Conservation (phyloP, 1,140 invertebrate genomes). For the Megathymus violae region DNA sequence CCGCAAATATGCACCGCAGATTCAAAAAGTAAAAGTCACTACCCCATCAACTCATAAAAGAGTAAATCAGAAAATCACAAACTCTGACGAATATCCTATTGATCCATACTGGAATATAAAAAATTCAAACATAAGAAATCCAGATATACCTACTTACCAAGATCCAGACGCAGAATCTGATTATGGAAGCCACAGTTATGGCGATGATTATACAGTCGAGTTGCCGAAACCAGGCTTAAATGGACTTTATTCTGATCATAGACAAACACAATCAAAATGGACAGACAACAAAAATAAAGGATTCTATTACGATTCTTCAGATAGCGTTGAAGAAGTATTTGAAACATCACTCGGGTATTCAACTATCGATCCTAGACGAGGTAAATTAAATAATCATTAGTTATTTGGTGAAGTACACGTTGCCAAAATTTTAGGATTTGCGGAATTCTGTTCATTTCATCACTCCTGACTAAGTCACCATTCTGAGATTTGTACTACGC, state of each 20-base stretch:
- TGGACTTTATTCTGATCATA: conserved; percentile 68
- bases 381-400: conserved; percentile 41
- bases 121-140: conserved; percentile 52
- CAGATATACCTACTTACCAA: conserved; percentile 33
- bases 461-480: no score
- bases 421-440: no score
- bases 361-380: conserved; percentile 67
- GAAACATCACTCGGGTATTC: conserved; percentile 59
- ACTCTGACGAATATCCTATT: conserved; percentile 55
- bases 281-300: conserved; percentile 47
- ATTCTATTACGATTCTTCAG: conserved; percentile 42
- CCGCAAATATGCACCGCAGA: conserved; percentile 40
- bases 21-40: conserved; percentile 39
- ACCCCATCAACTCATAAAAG: conserved; percentile 39
- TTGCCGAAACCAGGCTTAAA: conserved; percentile 66
- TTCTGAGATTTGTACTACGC: no score
- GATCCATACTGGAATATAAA: conserved; percentile 77
- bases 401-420: no score
- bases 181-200: conserved; percentile 46
- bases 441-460: no score
- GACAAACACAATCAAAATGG: conserved; percentile 49
- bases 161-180: conserved; percentile 46
- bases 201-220: conserved; percentile 61
- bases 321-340: conserved; percentile 53
- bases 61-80: conserved; percentile 51